Base-by-base conservation (phyloP, 2,797 vertebrate genomes). In the Pseudocheirus occidentalis region DNA sequence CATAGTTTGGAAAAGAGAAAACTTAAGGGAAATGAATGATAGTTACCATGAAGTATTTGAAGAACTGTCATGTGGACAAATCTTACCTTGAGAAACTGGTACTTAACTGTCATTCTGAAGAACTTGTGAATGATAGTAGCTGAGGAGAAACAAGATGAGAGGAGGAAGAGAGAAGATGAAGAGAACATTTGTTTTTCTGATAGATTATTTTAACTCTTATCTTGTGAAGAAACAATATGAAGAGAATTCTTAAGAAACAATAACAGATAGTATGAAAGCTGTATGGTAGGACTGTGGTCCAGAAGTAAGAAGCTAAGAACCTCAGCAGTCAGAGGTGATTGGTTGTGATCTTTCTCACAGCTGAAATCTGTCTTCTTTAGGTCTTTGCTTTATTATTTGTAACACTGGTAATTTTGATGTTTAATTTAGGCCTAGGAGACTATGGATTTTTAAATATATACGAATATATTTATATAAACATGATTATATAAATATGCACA, bases 381-480 rank as follows among this genome's bases (percentile, higher is more conserved):
- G 73, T 50, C 73, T 87, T 87, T 50, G 40, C 73, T 50, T 87
- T 87, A 87, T 50, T 87, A 24, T 50, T 24, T 87, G 24, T 50
- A 3, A 27, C 24, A 27, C 40, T 11, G 21, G 40, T 50, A 50
- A 27, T 21, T 81, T 46, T 87, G 40, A 81, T 81, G 66, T 81
- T 81, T 46, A 7, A 73, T 73, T 73, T 40, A 87, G 50, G 40
- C 40, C 40, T 27, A 28, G 73, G 73, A 50, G 73, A 87, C 40
- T 27, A 87, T 87, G 21, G 73, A 87, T 87, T 50, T 87, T 87
- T 46, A 87, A 87, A 87, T 87, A 87, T 87, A 87, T 87, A 46
- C 73, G 50, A 87, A 87, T 87, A 50, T 87, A 87, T 87, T 87
- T 87, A 87, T 87, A 87, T 87, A 87, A 87, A 87, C 40, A 87